Percentiles rank a stretch among this genome's conserved stretches.
phyloP scores from a whole-genome alignment of 2,888 invertebrate species.

The Dicyrtomina minuta region DNA sequence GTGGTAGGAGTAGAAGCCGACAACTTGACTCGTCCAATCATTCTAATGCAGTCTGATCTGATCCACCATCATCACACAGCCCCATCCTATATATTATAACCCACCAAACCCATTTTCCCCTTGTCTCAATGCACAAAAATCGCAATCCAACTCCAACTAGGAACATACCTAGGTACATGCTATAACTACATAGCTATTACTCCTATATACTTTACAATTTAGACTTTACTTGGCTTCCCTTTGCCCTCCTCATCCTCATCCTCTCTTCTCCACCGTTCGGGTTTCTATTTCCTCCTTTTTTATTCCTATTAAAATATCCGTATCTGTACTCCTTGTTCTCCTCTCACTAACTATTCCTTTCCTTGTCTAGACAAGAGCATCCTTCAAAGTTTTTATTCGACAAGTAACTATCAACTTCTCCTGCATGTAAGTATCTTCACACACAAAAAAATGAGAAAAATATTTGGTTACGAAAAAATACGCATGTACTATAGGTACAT shows the following conservation, averaged over 20 bases:
- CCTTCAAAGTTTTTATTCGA: too few species aligned
- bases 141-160: too few species aligned
- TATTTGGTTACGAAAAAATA: too few species aligned
- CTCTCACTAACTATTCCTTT: slow-evolving; percentile 6
- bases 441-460: too few species aligned
- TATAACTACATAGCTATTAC: background rate
- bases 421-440: too few species aligned
- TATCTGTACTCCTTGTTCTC: background rate
- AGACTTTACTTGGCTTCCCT: background rate
- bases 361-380: background rate
- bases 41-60: slow-evolving; percentile 39
- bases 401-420: too few species aligned
- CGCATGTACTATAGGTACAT: too few species aligned
- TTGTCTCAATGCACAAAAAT: background rate
- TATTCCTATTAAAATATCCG: background rate
- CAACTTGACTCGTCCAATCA: slow-evolving; percentile 29
- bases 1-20: background rate
- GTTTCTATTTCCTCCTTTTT: background rate
- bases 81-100: slow-evolving; percentile 5
- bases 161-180: too few species aligned
- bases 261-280: background rate
- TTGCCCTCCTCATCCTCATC: background rate
- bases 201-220: background rate
- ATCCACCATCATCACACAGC: slow-evolving; percentile 34
- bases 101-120: too few species aligned